phyloP scores from a whole-genome alignment of 2,888 invertebrate species.

The Ypsolopha scabrella region DNA sequence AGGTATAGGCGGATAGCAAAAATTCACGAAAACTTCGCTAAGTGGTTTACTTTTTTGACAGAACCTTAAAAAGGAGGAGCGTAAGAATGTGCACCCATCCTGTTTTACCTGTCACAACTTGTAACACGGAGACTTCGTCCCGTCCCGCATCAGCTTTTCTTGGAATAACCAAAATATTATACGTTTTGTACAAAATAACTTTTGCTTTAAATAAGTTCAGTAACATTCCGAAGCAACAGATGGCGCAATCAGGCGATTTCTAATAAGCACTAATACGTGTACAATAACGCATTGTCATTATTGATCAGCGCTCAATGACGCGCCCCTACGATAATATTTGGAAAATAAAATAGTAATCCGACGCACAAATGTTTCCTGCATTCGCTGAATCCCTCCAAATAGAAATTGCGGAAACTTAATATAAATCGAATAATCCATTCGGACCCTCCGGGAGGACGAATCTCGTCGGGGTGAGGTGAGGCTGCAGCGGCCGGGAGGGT shows the following conservation, averaged over 20 bases:
- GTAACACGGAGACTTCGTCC: too few relatives aligned
- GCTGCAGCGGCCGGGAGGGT: slow-evolving; percentile 34
- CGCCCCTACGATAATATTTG: slow-evolving; percentile 48
- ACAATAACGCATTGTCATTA: slow-evolving; percentile 46
- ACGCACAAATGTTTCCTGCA: slow-evolving; percentile 41
- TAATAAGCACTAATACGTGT: slow-evolving; percentile 34
- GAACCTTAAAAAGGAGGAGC: too few relatives aligned
- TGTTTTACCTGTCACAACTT: too few relatives aligned
- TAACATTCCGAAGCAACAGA: slow-evolving; percentile 35
- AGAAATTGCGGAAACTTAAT: slow-evolving; percentile 67
- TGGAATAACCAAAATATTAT: too few relatives aligned
- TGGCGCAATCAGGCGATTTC: slow-evolving; percentile 35
- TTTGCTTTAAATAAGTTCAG: neutral
- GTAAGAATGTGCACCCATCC: too few relatives aligned
- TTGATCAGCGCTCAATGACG: slow-evolving; percentile 41
- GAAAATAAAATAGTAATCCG: slow-evolving; percentile 40
- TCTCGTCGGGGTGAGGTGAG: slow-evolving; percentile 59
- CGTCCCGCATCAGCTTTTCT: too few relatives aligned
- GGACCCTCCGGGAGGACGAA: slow-evolving; percentile 58
- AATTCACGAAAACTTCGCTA: too few relatives aligned
- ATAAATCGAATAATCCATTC: slow-evolving; percentile 66
- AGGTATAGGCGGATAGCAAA: too few relatives aligned
- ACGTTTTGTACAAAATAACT: too few relatives aligned
- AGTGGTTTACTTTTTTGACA: too few relatives aligned
- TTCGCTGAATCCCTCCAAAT: slow-evolving; percentile 48